Percentiles rank a stretch among this genome's conserved stretches.
Conservation (phyloP, 2,888 invertebrate species). For the Theretra japonica region DNA sequence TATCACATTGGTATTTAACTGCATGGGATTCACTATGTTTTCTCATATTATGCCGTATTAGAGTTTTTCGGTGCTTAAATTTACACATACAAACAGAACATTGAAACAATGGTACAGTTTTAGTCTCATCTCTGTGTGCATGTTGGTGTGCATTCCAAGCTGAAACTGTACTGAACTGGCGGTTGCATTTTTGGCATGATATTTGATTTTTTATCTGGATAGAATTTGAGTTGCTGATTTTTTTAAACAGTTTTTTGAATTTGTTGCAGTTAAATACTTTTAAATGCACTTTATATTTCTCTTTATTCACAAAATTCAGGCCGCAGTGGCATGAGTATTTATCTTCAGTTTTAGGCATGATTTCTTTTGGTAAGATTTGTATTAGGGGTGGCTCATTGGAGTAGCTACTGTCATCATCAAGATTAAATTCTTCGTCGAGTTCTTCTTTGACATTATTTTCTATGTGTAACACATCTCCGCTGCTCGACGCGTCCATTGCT, state of each 20-base stretch:
- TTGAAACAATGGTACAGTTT: slow-evolving; percentile 44
- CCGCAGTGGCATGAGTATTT: slow-evolving; percentile 43
- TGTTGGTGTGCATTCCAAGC: slow-evolving; percentile 47
- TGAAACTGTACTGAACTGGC: slow-evolving; percentile 45
- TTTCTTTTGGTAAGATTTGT: slow-evolving; percentile 35
- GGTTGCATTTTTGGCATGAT: slow-evolving; percentile 44
- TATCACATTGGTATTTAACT: slow-evolving; percentile 60
- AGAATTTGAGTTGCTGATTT: slow-evolving; percentile 35
- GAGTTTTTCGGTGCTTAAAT: slow-evolving; percentile 64
- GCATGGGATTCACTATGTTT: slow-evolving; percentile 60
- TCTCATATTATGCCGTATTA: slow-evolving; percentile 60
- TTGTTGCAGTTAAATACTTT: slow-evolving; percentile 44
- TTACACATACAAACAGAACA: slow-evolving; percentile 71
- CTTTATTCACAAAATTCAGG: slow-evolving; percentile 37
- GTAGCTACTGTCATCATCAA: slow-evolving; percentile 33
- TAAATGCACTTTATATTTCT: slow-evolving; percentile 45
- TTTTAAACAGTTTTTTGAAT: slow-evolving; percentile 37
- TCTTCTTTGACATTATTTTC: slow-evolving; percentile 29
- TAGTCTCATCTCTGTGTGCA: slow-evolving; percentile 30
- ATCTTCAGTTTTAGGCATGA: slow-evolving; percentile 35
- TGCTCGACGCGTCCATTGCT: not conserved
- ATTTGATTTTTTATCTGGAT: slow-evolving; percentile 38
- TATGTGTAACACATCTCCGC: slow-evolving; percentile 19
- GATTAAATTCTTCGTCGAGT: slow-evolving; percentile 40
- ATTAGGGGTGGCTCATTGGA: slow-evolving; percentile 19